Evolutionary conservation across 2,113 vertebrate species (phyloP).

Genomic region (Ginglymostoma cirratum): DNA sequence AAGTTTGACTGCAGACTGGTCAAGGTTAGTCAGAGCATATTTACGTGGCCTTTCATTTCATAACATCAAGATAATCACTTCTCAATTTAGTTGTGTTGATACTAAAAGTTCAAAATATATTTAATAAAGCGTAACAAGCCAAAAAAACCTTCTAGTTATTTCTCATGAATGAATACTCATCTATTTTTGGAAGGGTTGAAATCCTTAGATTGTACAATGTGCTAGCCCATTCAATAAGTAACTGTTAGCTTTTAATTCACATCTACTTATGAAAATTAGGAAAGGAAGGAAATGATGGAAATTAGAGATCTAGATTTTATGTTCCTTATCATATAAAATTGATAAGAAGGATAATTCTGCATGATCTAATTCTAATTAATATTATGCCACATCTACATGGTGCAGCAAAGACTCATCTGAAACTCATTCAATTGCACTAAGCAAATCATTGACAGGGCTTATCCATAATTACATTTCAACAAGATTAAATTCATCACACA

Average conservation of each 20-base stretch:
- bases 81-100: neutral
- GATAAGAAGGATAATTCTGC: neutral
- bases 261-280: neutral
- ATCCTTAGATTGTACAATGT: neutral
- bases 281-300: neutral
- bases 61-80: neutral
- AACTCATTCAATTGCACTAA: neutral
- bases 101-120: neutral
- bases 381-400: neutral
- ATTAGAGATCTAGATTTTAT: neutral
- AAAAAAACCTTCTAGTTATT: neutral
- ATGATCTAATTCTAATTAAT: neutral
- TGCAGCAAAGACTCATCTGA: neutral
- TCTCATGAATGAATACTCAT: neutral
- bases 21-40: too few relatives aligned
- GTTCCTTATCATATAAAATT: neutral
- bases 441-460: neutral
- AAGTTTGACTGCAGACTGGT: too few relatives aligned
- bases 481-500: slow-evolving; percentile 31
- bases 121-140: neutral
- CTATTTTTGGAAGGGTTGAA: neutral
- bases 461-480: slow-evolving; percentile 25
- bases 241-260: neutral
- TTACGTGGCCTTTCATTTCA: too few relatives aligned
- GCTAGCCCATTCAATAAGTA: neutral